Percentiles rank a stretch among this genome's conserved stretches.
These are phyloP conservation scores for Beris morrisii DNA, from an alignment of 2,888 invertebrate species.

Conservation along the genomic window DNA sequence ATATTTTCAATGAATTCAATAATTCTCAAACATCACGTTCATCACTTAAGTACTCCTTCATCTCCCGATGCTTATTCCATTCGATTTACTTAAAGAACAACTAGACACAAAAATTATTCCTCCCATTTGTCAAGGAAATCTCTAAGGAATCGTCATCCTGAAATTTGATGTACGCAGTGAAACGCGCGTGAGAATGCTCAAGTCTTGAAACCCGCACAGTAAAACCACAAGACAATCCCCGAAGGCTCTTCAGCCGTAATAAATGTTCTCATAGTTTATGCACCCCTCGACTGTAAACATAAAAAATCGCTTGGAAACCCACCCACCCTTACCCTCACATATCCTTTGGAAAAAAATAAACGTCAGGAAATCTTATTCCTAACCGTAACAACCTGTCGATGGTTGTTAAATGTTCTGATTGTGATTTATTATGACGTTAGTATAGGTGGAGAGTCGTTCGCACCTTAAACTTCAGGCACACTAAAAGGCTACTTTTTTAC, in stretches of 20 bases:
- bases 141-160: no score
- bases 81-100: no score
- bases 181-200: no score
- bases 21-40: no score
- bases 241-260: slow-evolving; percentile 11
- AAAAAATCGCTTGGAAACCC: slow-evolving; percentile 12
- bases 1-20: no score
- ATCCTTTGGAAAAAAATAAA: background rate
- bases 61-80: no score
- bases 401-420: slow-evolving; percentile 29
- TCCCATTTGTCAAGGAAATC: no score
- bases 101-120: no score
- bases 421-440: slow-evolving; percentile 29
- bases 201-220: no score
- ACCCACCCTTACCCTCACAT: background rate
- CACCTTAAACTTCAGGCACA: slow-evolving; percentile 9
- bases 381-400: slow-evolving; percentile 24
- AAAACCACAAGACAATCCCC: slow-evolving; percentile 1
- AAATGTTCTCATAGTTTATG: slow-evolving; percentile 27
- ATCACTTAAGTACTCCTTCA: no score
- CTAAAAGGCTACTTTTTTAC: slow-evolving; percentile 19
- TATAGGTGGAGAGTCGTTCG: no score
- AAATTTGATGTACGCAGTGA: no score
- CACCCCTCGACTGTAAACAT: slow-evolving; percentile 28
- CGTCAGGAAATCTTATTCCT: background rate